These are phyloP conservation scores for Brotula barbata DNA, from an alignment of 2,797 vertebrate genomes.

Conservation along the genomic window DNA sequence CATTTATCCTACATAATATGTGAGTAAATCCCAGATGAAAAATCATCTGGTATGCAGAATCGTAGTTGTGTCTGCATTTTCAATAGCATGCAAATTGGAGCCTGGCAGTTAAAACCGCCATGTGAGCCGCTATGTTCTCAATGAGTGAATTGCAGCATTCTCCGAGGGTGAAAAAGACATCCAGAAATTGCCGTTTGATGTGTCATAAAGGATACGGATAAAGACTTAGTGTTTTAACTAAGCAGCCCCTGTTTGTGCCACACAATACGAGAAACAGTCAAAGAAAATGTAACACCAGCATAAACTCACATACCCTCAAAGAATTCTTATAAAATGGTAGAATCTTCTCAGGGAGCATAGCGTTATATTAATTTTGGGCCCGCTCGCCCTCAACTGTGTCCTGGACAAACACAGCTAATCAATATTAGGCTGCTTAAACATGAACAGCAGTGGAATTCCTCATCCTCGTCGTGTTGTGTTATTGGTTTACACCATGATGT, in stretches of 20 bases:
- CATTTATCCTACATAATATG: constrained; percentile 25
- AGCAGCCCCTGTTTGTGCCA: constrained; percentile 21
- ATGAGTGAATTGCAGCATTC: constrained; percentile 44
- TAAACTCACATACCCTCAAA: too few species aligned
- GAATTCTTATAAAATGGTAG: too few species aligned
- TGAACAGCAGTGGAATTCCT: too few species aligned
- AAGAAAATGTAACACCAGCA: constrained; percentile 33
- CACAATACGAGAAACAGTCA: constrained; percentile 18
- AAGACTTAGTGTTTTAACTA: too few species aligned
- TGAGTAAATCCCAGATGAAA: neutral
- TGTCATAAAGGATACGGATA: constrained; percentile 43
- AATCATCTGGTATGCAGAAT: neutral
- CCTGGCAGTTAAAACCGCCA: constrained; percentile 32
- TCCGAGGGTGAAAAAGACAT: constrained; percentile 41
- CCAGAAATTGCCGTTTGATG: constrained; percentile 58
- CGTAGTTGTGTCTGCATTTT: constrained; percentile 25
- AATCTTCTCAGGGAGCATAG: too few species aligned
- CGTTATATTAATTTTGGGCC: constrained; percentile 19
- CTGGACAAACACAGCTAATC: constrained; percentile 12
- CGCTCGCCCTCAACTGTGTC: neutral
- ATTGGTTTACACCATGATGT: too few species aligned
- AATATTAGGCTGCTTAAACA: too few species aligned
- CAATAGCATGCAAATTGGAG: constrained; percentile 46
- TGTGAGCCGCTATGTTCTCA: constrained; percentile 22
- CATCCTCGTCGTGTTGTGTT: too few species aligned